These are phyloP conservation scores for Diplosoma virens DNA, from an alignment of 23 tunicate genomes.

Conservation along the genomic window DNA sequence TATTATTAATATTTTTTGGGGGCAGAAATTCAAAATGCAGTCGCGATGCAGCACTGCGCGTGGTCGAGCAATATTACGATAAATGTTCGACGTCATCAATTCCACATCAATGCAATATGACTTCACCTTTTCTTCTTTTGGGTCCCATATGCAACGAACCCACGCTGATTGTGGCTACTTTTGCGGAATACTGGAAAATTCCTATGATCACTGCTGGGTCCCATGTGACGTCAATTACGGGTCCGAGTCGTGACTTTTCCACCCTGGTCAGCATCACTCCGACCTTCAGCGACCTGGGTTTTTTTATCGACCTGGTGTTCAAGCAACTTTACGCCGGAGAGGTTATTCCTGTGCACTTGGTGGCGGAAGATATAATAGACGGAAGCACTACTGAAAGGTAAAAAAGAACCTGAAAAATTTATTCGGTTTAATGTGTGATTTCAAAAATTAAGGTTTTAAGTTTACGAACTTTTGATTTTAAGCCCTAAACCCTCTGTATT, in stretches of 20 bases:
- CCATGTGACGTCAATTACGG: slow-evolving; percentile 41
- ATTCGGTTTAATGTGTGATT: too few relatives aligned
- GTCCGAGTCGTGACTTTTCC: slow-evolving; percentile 30
- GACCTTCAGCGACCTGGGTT: slow-evolving; percentile 47
- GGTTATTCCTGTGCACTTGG: not conserved
- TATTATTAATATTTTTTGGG: too few relatives aligned
- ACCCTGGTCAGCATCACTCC: slow-evolving; percentile 51
- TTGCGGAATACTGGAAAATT: slow-evolving; percentile 72
- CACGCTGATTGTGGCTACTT: slow-evolving; percentile 41
- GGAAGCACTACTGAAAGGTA: slow-evolving; percentile 45
- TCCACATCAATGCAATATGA: slow-evolving; percentile 15
- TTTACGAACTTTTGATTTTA: too few relatives aligned
- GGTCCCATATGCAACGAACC: slow-evolving; percentile 86
- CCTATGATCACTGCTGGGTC: slow-evolving; percentile 77
- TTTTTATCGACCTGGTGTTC: slow-evolving; percentile 20
- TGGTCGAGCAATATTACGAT: slow-evolving; percentile 55
- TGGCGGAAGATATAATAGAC: not conserved
- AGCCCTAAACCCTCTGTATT: too few relatives aligned
- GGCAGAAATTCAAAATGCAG: slow-evolving; percentile 60
- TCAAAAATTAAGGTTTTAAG: too few relatives aligned
- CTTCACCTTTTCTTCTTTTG: slow-evolving; percentile 54
- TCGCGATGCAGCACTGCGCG: slow-evolving; percentile 33
- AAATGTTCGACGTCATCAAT: not conserved
- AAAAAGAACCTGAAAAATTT: too few relatives aligned
- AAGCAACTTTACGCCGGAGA: not conserved